A percentile compares a stretch with the other conserved stretches of the same genome.
Conservation (phyloP, 2,888 invertebrate genomes). For the Drosophila mayaguana region DNA sequence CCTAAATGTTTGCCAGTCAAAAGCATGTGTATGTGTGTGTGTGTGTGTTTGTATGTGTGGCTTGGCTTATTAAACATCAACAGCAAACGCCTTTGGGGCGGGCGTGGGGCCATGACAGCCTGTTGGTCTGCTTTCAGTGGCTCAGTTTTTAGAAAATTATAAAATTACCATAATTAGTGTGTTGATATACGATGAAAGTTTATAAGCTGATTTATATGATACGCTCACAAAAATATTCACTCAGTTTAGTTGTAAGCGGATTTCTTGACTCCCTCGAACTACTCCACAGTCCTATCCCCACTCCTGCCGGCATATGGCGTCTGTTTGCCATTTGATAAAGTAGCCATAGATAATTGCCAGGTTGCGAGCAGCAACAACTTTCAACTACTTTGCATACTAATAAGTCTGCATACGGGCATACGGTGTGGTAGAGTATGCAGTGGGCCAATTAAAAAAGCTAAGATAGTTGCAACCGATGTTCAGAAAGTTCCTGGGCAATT, state of each 20-base stretch:
- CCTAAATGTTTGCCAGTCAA: constrained; percentile 30
- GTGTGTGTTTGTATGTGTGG: constrained; percentile 20
- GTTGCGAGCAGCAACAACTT: constrained; percentile 18
- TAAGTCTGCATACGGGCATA: neutral
- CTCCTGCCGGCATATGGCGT: constrained; percentile 3
- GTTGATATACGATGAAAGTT: constrained; percentile 75
- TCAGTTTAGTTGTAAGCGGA: constrained; percentile 49
- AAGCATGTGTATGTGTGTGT: constrained; percentile 19
- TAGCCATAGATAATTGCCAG: constrained; percentile 37
- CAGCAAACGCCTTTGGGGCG: constrained; percentile 61
- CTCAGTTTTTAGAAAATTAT: constrained; percentile 69
- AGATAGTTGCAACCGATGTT: constrained; percentile 3
- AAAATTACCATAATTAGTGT: constrained; percentile 75
- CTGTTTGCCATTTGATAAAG: constrained; percentile 39
- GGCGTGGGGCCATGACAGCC: constrained; percentile 29
- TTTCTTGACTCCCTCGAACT: constrained; percentile 28
- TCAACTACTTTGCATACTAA: constrained; percentile 30
- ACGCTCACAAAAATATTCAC: constrained; percentile 33
- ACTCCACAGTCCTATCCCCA: fast-evolving
- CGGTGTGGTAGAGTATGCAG: neutral
- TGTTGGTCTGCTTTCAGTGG: constrained; percentile 24
- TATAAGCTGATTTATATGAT: constrained; percentile 73
- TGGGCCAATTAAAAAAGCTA: constrained; percentile 24
- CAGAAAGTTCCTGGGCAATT: neutral
- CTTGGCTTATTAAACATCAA: constrained; percentile 72